Percentiles rank a stretch among this genome's conserved stretches.
phyloP scores from a whole-genome alignment of 2,113 vertebrate genomes.

The Alethe castanea region DNA sequence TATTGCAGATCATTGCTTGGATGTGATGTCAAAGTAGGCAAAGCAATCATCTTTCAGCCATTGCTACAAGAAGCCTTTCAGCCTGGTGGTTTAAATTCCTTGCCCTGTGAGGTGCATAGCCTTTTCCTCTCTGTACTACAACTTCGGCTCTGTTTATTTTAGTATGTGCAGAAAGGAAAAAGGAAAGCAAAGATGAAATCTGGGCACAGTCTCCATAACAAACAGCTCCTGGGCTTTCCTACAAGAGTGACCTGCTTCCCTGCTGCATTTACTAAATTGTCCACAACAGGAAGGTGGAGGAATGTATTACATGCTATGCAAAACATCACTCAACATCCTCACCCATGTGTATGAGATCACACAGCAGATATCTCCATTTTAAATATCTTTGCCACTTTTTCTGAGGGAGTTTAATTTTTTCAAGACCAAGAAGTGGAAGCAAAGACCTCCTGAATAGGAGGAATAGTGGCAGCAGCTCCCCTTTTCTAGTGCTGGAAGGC shows the following conservation, averaged over 20 bases:
- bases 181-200: neutral
- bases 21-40: neutral
- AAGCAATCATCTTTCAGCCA: neutral
- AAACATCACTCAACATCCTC: neutral
- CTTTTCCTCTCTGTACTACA: neutral
- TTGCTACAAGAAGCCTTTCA: neutral
- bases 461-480: neutral
- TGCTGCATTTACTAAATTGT: neutral
- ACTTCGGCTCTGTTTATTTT: conserved; percentile 3
- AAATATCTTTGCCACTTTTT: neutral
- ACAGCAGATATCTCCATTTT: neutral
- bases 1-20: neutral
- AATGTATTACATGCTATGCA: neutral
- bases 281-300: neutral
- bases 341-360: neutral
- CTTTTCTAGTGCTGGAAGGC: neutral
- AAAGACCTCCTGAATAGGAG: neutral
- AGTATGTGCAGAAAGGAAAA: neutral
- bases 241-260: neutral
- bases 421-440: neutral
- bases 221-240: neutral
- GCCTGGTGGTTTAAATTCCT: neutral
- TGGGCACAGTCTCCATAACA: neutral
- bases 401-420: neutral
- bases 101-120: neutral